phyloP scores from a whole-genome alignment of 2,113 vertebrate species.

The Genyomyrus donnyi region DNA sequence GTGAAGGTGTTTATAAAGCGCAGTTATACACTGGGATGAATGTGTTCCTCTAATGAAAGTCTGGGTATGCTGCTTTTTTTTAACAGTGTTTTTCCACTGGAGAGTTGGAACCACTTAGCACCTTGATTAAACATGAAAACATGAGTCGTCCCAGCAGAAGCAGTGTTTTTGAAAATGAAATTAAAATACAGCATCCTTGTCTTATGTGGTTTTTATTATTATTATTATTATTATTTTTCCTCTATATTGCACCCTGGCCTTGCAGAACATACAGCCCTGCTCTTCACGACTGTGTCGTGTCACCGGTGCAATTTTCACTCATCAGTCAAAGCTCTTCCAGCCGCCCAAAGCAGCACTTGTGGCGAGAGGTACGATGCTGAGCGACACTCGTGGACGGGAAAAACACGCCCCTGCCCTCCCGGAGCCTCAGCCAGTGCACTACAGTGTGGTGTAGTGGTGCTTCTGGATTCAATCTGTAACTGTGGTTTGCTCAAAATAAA shows the following conservation, averaged over 20 bases:
- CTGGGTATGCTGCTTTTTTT: conserved; percentile 32
- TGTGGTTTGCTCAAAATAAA: not conserved
- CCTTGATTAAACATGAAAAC: conserved; percentile 57
- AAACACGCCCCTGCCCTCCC: not conserved
- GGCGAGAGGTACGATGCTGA: not conserved
- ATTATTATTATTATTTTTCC: not conserved
- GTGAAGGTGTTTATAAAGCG: conserved; percentile 49
- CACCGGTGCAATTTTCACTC: not conserved
- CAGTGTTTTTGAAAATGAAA: conserved; percentile 39
- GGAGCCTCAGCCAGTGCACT: not conserved
- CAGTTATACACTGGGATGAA: conserved; percentile 50
- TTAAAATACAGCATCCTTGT: not conserved
- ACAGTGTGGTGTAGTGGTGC: not conserved
- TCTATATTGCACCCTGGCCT: not conserved
- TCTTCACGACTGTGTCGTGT: not conserved
- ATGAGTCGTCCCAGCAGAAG: conserved; percentile 36
- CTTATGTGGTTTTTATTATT: not conserved
- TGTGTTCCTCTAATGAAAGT: conserved; percentile 48
- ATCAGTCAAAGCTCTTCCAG: not conserved
- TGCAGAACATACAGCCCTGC: not conserved
- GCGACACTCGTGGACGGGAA: not conserved
- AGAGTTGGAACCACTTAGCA: conserved; percentile 58
- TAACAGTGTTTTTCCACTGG: conserved; percentile 41
- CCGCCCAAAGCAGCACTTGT: not conserved
- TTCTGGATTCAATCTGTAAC: not conserved